Percentiles rank a stretch among this genome's conserved stretches.
These are phyloP conservation scores for Pangasius larnaudii DNA, from an alignment of 2,797 vertebrate genomes.

Conservation along the genomic window DNA sequence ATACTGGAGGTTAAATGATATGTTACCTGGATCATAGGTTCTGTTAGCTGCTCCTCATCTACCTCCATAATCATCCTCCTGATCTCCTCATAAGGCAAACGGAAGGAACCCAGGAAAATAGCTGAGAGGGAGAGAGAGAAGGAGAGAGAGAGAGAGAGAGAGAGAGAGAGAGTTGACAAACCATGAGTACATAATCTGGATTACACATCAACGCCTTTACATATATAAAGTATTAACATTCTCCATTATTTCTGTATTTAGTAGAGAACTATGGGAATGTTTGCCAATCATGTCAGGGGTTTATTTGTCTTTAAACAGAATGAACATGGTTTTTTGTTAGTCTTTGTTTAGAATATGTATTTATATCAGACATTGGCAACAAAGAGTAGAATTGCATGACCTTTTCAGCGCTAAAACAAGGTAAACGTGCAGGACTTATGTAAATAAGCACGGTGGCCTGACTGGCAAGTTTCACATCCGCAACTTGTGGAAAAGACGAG, in stretches of 20 bases:
- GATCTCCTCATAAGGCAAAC: conserved; percentile 94
- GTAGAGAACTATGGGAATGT: not conserved
- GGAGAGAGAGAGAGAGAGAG: not conserved
- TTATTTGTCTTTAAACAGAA: not conserved
- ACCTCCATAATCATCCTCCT: conserved; percentile 90
- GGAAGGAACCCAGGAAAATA: conserved; percentile 95
- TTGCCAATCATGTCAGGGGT: not conserved
- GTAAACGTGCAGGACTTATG: not conserved
- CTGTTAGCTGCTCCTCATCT: conserved; percentile 91
- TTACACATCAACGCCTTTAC: not conserved
- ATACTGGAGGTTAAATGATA: not conserved
- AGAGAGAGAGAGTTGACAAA: not conserved
- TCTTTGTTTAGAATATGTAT: not conserved
- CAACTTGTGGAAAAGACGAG: not conserved
- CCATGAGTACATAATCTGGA: not conserved
- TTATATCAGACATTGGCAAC: not conserved
- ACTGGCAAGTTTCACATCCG: not conserved
- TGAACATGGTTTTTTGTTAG: not conserved
- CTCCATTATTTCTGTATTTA: not conserved
- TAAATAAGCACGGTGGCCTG: not conserved
- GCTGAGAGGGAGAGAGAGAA: conserved; percentile 69
- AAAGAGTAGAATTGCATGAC: not conserved
- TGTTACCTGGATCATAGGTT: conserved; percentile 94
- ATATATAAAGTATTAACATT: not conserved
- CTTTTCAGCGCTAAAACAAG: not conserved